Base-by-base conservation (phyloP, 2,113 vertebrate species). In the Eublepharis macularius region DNA sequence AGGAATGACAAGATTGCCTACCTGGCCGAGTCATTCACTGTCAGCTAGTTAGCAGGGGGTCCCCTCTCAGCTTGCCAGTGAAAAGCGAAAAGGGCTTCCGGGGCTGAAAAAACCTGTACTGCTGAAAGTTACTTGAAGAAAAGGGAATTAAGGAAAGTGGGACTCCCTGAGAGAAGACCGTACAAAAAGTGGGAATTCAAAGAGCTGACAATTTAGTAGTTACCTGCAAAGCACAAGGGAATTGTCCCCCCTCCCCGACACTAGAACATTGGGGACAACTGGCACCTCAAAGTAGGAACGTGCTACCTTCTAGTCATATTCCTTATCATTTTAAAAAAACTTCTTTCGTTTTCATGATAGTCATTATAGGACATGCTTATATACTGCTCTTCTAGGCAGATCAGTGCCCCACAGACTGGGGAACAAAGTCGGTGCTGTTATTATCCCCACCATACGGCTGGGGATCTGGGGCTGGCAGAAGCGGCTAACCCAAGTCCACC, bases 131-230 rank as follows among this genome's bases (percentile, higher is more conserved):
- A 8, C 65, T 88, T 85, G 51, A 88, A 41, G 85, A 84, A 84
- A 84, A 91, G 76, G 68, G 91, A 90, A 90, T 72, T 78, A 69
- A 75, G 73, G 80, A 93, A 87, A 92, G 86, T 66, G 76, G 2
- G 87, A 8, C 66, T 92, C 90, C 84, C 10, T 74, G 10, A 87
- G 69, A 88, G 90, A 89, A 82, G 92, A 26, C 73, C 82, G 76
- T 65, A 45, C 75, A 88, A 73, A 91, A 83, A n/a, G n/a, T 88
- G 87, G 84, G 89, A 89, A 86, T 90, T 60, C 49, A 91, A 93
- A 91, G 80, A 91, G 51, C 39, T 88, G 76, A 66, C 81, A 68
- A 88, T 83, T 83, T 86, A 76, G 1, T 51, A 83, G 83, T 65
- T 93, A 68, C 29, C 89, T 93, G 90, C 80, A 78, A 86, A 92